Evolutionary conservation across 2,888 invertebrate species (phyloP).

Genomic region (Phaedon cochleariae): DNA sequence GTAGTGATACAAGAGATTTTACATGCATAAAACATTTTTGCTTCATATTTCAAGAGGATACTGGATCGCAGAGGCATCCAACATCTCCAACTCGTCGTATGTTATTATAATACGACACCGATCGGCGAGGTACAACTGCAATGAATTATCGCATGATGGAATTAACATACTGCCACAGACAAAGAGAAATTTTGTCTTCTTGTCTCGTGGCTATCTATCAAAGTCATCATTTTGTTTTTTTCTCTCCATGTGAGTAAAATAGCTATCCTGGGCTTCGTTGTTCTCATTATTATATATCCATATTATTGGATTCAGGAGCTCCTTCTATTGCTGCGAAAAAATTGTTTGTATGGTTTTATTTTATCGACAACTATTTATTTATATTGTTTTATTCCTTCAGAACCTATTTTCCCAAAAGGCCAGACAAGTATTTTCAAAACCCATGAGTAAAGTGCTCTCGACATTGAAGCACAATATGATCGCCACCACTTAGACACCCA

Average conservation of each 20-base stretch:
- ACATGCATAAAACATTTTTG: constrained; percentile 40
- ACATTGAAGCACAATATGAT: too few species aligned
- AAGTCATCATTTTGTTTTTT: constrained; percentile 43
- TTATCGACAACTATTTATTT: too few species aligned
- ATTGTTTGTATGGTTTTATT: too few species aligned
- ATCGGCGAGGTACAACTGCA: constrained; percentile 52
- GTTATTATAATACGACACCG: constrained; percentile 53
- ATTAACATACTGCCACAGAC: constrained; percentile 57
- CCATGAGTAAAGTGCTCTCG: too few species aligned
- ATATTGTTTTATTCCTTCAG: too few species aligned
- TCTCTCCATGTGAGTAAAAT: constrained; percentile 19
- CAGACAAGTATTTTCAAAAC: too few species aligned
- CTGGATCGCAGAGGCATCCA: constrained; percentile 20
- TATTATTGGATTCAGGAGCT: too few species aligned
- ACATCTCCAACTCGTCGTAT: constrained; percentile 39
- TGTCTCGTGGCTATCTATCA: constrained; percentile 58
- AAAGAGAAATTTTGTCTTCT: constrained; percentile 56
- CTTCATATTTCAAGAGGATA: constrained; percentile 32
- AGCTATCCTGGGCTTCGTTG: constrained; percentile 30
- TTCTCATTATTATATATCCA: too few species aligned
- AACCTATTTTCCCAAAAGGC: too few species aligned
- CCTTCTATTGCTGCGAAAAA: too few species aligned
- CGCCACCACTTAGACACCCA: too few species aligned
- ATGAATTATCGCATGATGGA: constrained; percentile 56
- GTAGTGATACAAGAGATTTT: constrained; percentile 36